Conservation (phyloP, 1,140 invertebrate genomes). For the Trachelipus rathkii region DNA sequence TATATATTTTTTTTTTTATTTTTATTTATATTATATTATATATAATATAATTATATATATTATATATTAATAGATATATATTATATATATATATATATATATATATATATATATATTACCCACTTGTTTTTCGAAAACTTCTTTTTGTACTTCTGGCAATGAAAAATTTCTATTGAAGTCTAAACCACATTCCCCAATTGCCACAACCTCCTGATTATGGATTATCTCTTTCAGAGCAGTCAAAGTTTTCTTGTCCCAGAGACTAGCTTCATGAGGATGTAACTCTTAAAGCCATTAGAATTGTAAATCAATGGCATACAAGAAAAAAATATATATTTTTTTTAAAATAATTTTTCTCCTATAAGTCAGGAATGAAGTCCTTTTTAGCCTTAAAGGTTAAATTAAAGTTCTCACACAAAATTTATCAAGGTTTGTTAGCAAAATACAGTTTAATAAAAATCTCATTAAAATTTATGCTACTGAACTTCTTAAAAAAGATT, state of each 20-base stretch:
- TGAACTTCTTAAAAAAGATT: too few relatives aligned
- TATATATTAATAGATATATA: neutral
- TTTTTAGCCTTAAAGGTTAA: neutral
- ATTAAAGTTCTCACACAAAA: neutral
- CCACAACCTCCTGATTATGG: constrained; percentile 80
- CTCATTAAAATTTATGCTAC: constrained; percentile 18
- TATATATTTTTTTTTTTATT: too few relatives aligned
- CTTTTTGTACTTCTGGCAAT: constrained; percentile 74
- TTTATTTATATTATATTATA: too few relatives aligned
- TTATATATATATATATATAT: constrained; percentile 17
- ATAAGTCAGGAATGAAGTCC: neutral
- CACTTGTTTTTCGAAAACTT: constrained; percentile 86
- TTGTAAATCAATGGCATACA: too few relatives aligned
- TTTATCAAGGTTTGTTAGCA: neutral
- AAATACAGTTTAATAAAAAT: too few relatives aligned
- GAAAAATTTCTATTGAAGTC: constrained; percentile 94
- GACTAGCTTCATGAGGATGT: constrained; percentile 93
- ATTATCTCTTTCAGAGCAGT: constrained; percentile 59
- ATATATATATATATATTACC: constrained; percentile 25
- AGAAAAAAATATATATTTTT: too few relatives aligned
- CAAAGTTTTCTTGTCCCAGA: constrained; percentile 69
- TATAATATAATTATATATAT: neutral
- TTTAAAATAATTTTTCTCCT: neutral
- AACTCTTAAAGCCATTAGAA: constrained; percentile 59
- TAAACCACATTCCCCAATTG: constrained; percentile 87